A percentile compares a stretch with the other conserved stretches of the same genome.
phyloP scores from a whole-genome alignment of 1,140 invertebrate species.

The Mycetomoellerius zeteki region DNA sequence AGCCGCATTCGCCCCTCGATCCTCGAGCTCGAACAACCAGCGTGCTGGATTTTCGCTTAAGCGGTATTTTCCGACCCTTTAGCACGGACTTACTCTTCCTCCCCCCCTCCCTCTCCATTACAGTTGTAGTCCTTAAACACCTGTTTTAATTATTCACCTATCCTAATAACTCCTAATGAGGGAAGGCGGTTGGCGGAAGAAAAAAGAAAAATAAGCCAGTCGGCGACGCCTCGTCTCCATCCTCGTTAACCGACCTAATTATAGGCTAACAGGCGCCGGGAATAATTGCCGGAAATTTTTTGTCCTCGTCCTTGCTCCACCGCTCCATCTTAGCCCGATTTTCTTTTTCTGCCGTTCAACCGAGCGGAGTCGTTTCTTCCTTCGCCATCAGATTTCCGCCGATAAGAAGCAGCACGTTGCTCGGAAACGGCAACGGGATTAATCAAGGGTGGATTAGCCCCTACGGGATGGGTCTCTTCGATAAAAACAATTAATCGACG shows the following conservation, averaged over 20 bases:
- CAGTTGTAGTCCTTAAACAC: conserved; percentile 56
- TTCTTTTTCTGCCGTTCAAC: conserved; percentile 40
- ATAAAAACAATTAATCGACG: conserved; percentile 76
- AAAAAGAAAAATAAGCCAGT: conserved; percentile 30
- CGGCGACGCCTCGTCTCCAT: conserved; percentile 16
- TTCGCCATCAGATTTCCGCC: conserved; percentile 63
- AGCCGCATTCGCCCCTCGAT: conserved; percentile 4
- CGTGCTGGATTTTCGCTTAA: conserved; percentile 37
- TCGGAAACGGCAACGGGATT: conserved; percentile 61
- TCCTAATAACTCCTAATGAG: conserved; percentile 73
- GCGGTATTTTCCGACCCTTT: conserved; percentile 41
- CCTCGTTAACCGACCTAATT: conserved; percentile 70
- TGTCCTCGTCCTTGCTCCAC: neutral
- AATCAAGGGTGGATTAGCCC: conserved; percentile 72
- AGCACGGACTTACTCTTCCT: neutral
- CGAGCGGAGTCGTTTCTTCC: conserved; percentile 48
- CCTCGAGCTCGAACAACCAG: conserved; percentile 10
- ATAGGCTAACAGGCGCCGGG: conserved; percentile 42
- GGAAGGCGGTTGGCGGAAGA: conserved; percentile 6
- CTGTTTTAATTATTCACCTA: conserved; percentile 80
- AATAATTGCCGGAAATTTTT: conserved; percentile 69
- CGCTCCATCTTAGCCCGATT: conserved; percentile 50
- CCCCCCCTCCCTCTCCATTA: neutral
- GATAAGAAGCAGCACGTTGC: conserved; percentile 67
- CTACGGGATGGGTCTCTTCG: conserved; percentile 58